These are phyloP conservation scores for Blastobasis adustella DNA, from an alignment of 2,888 invertebrate genomes.

Conservation along the genomic window DNA sequence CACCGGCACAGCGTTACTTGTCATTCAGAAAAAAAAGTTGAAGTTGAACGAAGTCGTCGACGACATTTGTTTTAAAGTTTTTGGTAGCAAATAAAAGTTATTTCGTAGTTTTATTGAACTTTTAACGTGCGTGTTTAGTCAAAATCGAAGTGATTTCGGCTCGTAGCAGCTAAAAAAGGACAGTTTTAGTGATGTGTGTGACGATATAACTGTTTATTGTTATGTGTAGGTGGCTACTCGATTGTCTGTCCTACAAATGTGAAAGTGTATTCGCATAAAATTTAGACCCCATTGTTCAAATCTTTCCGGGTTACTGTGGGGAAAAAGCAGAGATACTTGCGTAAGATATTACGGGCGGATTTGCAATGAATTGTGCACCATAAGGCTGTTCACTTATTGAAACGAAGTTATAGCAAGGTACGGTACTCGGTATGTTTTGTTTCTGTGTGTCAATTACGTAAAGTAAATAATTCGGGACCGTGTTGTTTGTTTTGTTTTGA, in stretches of 20 bases:
- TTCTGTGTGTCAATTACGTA: slow-evolving; percentile 6
- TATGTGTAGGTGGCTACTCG: slow-evolving; percentile 67
- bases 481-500: slow-evolving; percentile 1
- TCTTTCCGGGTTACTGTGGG: slow-evolving; percentile 58
- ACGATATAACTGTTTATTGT: slow-evolving; percentile 62
- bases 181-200: slow-evolving; percentile 33
- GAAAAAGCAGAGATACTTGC: slow-evolving; percentile 50
- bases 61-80: slow-evolving; percentile 50
- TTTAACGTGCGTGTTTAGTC: slow-evolving; percentile 13
- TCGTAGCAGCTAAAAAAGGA: slow-evolving; percentile 15
- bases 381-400: slow-evolving; percentile 1
- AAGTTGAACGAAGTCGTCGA: slow-evolving; percentile 42
- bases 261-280: slow-evolving; percentile 73
- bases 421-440: slow-evolving; percentile 2
- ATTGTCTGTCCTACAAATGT: slow-evolving; percentile 54
- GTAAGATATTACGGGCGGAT: slow-evolving; percentile 32
- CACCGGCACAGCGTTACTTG: slow-evolving; percentile 8
- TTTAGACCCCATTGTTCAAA: slow-evolving; percentile 69
- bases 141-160: slow-evolving; percentile 9
- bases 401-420: slow-evolving; percentile 1
- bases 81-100: slow-evolving; percentile 30
- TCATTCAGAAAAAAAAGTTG: slow-evolving; percentile 7
- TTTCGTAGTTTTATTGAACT: slow-evolving; percentile 14
- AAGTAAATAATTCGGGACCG: background rate
- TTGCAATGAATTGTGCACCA: slow-evolving; percentile 33